Evolutionary conservation across 2,888 invertebrate genomes (phyloP).

Genomic region (Theristus sp.): DNA sequence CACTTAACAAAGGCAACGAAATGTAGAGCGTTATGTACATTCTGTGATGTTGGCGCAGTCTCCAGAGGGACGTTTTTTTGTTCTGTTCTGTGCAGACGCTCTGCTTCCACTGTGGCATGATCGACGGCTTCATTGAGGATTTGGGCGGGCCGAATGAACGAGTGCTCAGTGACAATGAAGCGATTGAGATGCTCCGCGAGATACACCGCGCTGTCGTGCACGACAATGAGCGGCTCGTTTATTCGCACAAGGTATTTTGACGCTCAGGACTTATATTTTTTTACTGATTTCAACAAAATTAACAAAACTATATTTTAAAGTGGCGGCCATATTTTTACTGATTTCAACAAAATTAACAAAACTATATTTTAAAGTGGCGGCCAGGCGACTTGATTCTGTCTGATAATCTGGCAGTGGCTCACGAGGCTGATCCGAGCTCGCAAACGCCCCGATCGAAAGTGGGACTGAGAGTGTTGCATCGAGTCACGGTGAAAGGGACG

Average conservation of each 20-base stretch:
- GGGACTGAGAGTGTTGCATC: too few species aligned
- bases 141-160: not conserved
- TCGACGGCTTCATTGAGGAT: not conserved
- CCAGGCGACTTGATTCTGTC: too few species aligned
- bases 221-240: not conserved
- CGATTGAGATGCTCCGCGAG: not conserved
- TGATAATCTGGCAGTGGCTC: too few species aligned
- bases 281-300: not conserved
- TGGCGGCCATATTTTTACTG: not conserved
- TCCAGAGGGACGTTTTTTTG: too few species aligned
- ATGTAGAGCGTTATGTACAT: too few species aligned
- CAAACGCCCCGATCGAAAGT: too few species aligned
- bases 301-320: too few species aligned
- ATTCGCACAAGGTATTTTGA: not conserved
- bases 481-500: too few species aligned
- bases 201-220: not conserved
- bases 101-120: not conserved
- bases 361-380: too few species aligned
- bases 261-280: not conserved
- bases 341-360: not conserved
- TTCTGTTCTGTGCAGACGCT: not conserved
- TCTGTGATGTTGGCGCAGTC: too few species aligned
- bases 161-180: not conserved
- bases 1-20: not conserved
- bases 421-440: too few species aligned